Evolutionary conservation across 2,888 invertebrate species (phyloP), one percentile per base, ranked within the genome.

Genomic region (Thymelicus lineola): DNA sequence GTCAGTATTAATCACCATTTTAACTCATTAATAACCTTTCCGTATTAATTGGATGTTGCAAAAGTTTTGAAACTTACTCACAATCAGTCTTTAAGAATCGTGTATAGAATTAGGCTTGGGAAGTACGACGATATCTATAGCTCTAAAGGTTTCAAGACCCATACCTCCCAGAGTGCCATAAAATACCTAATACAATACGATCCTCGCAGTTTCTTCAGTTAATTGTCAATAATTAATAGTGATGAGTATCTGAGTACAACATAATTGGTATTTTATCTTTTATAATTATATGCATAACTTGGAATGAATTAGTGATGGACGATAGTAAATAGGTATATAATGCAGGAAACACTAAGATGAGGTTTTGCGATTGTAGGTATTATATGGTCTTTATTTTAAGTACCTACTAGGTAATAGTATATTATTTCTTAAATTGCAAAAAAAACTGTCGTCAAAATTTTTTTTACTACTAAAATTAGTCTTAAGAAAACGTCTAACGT

Each of bases 11-110:
- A 69, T 69, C 69, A 69, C 68, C 58, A 63, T 69, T 69, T 63
- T 63, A 69, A 58, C 69, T 69, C 69, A 63, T 69, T 69, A 69
- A 63, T 69, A 69, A 63, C n/a, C 57, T 57, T 69, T 7, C 48
- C 58, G 62, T 58, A 69, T 69, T 58, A 69, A 69, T 63, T 69
- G 68, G 68, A 69, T 69, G 63, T 69, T 63, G 57, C 68, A 45
- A 63, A 63, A 69, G 48, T 62, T 69, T 62, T 36, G 38, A 62
- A 20, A 61, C 42, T 61, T 66, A 20, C 42, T 58, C 28, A 57
- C 42, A 55, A 63, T 50, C 35, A 7, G 20, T 60, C 42, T 12
- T n/a, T 60, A 45, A 45, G 17, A 38, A 38, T 38, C 38, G 1
- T 38, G 7, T 38, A 38, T 6, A 7, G 9, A 38, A 38, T 9